These are phyloP conservation scores for Phytoseiulus persimilis DNA, from an alignment of 2,888 invertebrate species.

Conservation along the genomic window DNA sequence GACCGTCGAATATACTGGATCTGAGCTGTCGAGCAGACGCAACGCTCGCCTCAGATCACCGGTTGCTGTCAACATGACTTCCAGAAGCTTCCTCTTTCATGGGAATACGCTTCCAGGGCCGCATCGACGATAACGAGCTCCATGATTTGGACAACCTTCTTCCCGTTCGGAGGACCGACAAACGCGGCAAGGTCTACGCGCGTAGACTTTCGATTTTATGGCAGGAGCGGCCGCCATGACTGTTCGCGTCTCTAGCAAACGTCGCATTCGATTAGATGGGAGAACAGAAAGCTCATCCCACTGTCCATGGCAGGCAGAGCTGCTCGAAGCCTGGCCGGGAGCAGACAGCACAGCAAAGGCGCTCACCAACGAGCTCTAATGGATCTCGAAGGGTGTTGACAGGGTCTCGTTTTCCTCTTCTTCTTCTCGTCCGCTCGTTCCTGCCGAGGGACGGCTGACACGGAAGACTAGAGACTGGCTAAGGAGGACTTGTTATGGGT, in stretches of 20 bases:
- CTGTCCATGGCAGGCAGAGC: neutral
- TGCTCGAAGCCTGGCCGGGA: neutral
- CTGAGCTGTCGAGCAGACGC: neutral
- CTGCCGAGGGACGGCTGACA: neutral
- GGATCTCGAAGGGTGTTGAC: slow-evolving; percentile 5
- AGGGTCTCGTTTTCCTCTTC: neutral
- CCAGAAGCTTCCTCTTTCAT: neutral
- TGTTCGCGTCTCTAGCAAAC: neutral
- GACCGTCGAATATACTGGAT: neutral
- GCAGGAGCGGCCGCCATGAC: neutral
- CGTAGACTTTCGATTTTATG: neutral
- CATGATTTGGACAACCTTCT: neutral
- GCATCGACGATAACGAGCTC: neutral
- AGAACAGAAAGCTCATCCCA: neutral
- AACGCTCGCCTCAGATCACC: neutral
- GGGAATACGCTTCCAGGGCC: neutral
- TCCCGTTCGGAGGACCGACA: neutral
- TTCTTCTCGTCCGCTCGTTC: neutral
- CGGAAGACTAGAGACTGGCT: neutral
- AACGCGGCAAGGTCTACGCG: neutral
- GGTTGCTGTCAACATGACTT: neutral
- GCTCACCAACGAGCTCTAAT: neutral
- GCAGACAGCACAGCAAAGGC: neutral
- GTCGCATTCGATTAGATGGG: neutral
- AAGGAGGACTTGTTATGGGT: neutral